These are phyloP conservation scores for Trachelipus rathkii DNA, from an alignment of 1,140 invertebrate genomes.

Conservation along the genomic window DNA sequence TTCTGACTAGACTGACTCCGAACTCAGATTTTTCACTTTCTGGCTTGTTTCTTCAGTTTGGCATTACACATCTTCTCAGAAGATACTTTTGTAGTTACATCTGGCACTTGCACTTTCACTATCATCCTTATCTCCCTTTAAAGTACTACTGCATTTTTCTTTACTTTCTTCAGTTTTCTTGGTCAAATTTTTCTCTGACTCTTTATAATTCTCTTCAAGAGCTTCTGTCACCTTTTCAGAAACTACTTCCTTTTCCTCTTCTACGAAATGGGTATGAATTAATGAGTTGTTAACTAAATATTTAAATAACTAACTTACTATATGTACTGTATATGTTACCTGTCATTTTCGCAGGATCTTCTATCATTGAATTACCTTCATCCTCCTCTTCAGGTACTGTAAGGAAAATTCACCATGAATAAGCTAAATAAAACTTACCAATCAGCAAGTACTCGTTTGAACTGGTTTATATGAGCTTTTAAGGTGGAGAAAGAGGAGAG, in stretches of 20 bases:
- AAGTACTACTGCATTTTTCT: too few relatives aligned
- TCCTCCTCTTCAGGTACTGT: conserved; percentile 45
- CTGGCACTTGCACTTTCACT: too few relatives aligned
- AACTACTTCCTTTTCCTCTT: conserved; percentile 38
- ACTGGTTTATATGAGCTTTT: neutral
- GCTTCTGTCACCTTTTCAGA: conserved; percentile 43
- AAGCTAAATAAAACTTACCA: neutral
- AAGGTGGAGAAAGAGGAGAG: neutral
- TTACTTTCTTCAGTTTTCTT: too few relatives aligned
- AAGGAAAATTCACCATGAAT: conserved; percentile 17
- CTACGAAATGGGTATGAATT: conserved; percentile 25
- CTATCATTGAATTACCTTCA: conserved; percentile 42
- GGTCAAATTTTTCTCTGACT: too few relatives aligned
- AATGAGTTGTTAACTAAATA: neutral
- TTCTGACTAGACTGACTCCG: too few relatives aligned
- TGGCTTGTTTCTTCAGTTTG: too few relatives aligned
- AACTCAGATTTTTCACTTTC: too few relatives aligned
- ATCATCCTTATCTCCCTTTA: too few relatives aligned
- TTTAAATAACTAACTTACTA: neutral
- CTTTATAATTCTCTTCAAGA: conserved; percentile 41
- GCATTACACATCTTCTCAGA: too few relatives aligned
- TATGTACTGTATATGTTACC: conserved; percentile 28
- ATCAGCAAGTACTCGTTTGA: neutral
- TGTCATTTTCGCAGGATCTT: conserved; percentile 43
- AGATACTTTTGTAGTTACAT: too few relatives aligned